Evolutionary conservation across 2,888 invertebrate genomes (phyloP), one percentile per base, ranked within the genome.

Genomic region (Eurytoma adleriae): DNA sequence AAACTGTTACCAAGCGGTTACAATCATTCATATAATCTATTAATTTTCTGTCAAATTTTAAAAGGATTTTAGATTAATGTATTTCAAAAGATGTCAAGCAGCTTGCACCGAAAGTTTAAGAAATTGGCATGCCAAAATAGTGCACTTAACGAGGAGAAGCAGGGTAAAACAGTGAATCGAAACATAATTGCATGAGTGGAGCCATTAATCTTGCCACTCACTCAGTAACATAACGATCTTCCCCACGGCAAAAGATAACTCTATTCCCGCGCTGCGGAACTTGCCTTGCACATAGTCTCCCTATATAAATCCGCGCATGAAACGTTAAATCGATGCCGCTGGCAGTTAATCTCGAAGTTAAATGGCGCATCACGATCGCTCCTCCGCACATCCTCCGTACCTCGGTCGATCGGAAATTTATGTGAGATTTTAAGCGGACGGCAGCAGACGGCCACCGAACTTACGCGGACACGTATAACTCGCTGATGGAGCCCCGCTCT

Each of bases 401-500:
- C 61, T 10, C 27, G 40, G 57, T 64, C 78, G 30, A 66, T 81
- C 68, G 80, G 50, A 74, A 82, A 84, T 84, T 84, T 82, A 84
- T 84, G 83, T 83, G 81, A 76, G 83, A 83, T 82, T 82, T 83
- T 81, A 73, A 79, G 67, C 75, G 61, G 52, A 66, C 69, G 74
- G 30, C 68, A 52, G 68, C 69, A 18, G 61, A 52, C 66, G 57
- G 66, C 66, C 78, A 70, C 56, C 72, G 72, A 72, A 78, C 64
- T 71, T 78, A 67, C 59, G 74, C 61, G 64, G 62, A 69, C 69
- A 54, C 69, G 69, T 59, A 52, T 59, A 20, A 48, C 48, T 24
- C n/a, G 56, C 40, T 62, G 76, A 76, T 76, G 59, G 69, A 76
- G 27, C 52, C 2, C 27, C 50, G 40, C 40, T 40, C 40, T 40